These are phyloP conservation scores for Hassar affinis DNA, from an alignment of 2,113 vertebrate genomes.

Conservation along the genomic window DNA sequence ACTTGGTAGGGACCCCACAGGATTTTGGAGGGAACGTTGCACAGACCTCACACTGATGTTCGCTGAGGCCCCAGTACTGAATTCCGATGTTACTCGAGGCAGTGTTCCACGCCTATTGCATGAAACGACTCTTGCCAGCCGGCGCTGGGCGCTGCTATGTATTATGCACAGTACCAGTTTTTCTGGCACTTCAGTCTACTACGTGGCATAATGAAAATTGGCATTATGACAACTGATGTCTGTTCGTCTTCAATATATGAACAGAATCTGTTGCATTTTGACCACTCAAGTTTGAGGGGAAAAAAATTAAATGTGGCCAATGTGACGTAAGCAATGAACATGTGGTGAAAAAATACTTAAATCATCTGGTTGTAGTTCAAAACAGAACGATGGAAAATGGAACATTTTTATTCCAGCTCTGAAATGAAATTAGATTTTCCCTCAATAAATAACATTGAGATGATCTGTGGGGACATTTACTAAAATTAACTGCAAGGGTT, in stretches of 20 bases:
- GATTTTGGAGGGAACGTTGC: no score
- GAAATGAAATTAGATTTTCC: neutral
- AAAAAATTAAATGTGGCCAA: neutral
- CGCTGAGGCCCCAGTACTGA: no score
- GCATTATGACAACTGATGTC: neutral
- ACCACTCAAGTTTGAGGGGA: neutral
- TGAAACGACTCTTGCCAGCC: no score
- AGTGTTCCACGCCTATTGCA: no score
- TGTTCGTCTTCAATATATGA: neutral
- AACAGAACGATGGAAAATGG: neutral
- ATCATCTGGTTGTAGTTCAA: neutral
- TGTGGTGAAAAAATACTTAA: neutral
- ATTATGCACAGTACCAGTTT: no score
- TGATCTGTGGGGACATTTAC: neutral
- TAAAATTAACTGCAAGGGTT: neutral
- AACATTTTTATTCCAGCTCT: neutral
- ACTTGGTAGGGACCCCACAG: no score
- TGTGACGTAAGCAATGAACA: neutral
- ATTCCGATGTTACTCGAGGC: no score
- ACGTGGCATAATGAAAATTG: neutral
- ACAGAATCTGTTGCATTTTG: neutral
- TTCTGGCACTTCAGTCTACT: no score
- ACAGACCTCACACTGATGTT: no score
- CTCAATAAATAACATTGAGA: neutral
- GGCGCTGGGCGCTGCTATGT: no score